Evolutionary conservation across 2,797 vertebrate genomes (phyloP).

Genomic region (Pelobates cultripes): DNA sequence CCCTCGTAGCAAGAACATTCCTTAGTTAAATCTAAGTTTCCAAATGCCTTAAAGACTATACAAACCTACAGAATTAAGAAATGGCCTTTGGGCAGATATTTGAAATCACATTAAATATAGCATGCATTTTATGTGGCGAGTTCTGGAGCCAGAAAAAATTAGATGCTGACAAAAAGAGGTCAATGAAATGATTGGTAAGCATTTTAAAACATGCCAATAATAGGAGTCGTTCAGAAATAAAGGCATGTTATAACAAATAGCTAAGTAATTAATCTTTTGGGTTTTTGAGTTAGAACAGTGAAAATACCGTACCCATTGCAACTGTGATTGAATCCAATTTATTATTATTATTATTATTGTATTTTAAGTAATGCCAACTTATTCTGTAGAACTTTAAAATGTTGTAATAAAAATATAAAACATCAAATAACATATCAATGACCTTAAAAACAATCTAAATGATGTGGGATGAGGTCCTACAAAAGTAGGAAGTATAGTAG

Average conservation of each 20-base stretch:
- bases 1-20: slow-evolving; percentile 26
- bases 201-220: neutral
- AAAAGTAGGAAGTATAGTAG: too few species aligned
- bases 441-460: too few species aligned
- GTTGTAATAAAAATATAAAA: too few species aligned
- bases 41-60: slow-evolving; percentile 28
- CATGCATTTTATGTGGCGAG: slow-evolving; percentile 13
- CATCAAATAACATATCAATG: too few species aligned
- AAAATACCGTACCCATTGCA: too few species aligned
- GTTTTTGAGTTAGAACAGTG: too few species aligned
- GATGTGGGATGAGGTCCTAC: too few species aligned
- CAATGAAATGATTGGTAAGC: neutral
- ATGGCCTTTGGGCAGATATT: slow-evolving; percentile 28
- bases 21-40: slow-evolving; percentile 16
- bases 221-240: neutral
- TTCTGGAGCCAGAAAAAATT: neutral
- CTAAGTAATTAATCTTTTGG: neutral
- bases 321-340: too few species aligned
- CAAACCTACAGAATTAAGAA: slow-evolving; percentile 8
- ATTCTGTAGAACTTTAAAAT: too few species aligned
- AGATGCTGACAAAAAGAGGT: slow-evolving; percentile 1
- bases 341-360: too few species aligned
- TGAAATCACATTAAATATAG: slow-evolving; percentile 18
- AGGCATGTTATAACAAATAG: neutral
- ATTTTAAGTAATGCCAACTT: too few species aligned